Base-by-base conservation (phyloP, 2,797 vertebrate species). In the Muraenolepis orangiensis region DNA sequence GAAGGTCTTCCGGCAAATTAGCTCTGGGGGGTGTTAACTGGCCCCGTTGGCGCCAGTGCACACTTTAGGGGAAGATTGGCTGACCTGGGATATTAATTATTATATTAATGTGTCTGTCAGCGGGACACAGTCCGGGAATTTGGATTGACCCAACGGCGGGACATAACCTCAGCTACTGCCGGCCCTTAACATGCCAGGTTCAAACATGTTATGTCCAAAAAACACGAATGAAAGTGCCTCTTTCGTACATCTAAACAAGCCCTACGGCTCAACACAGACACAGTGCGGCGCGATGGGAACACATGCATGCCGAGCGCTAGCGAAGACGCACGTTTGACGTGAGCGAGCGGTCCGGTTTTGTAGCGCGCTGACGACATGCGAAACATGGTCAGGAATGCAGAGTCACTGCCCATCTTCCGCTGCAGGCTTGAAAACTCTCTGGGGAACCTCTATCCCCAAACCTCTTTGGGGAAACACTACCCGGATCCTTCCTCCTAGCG, bases 61-160 rank as follows among this genome's bases (percentile, higher is more conserved):
- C 66, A 67, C 72, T 73, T 78, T 70, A 66, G 28, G 10, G 64
- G 28, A 66, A 66, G 64, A 26, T 66, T 29, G 64, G 64, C 23
- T 66, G 26, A 29, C n/a, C 57, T 23, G n/a, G 57, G 57, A 26
- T 61, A 26, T 61, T n/a, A n/a, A n/a, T n/a, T n/a, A n/a, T n/a
- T n/a, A n/a, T n/a, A n/a, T 34, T 26, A 26, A 61, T 12, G 23
- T 8, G 6, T 61, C 57, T 4, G 57, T 10, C 8, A n/a, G n/a
- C n/a, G n/a, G n/a, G n/a, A n/a, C n/a, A n/a, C n/a, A n/a, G n/a
- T n/a, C n/a, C n/a, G n/a, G n/a, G n/a, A n/a, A n/a, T n/a, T n/a
- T n/a, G n/a, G n/a, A 26, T 61, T 61, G 57, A 61, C 57, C 57
- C 0, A 26, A 61, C n/a, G 26, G n/a, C 11, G 57, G 8, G 7